A percentile compares a stretch with the other conserved stretches of the same genome.
Conservation (phyloP, 2,888 invertebrate species). For the Amphipoea oculea region DNA sequence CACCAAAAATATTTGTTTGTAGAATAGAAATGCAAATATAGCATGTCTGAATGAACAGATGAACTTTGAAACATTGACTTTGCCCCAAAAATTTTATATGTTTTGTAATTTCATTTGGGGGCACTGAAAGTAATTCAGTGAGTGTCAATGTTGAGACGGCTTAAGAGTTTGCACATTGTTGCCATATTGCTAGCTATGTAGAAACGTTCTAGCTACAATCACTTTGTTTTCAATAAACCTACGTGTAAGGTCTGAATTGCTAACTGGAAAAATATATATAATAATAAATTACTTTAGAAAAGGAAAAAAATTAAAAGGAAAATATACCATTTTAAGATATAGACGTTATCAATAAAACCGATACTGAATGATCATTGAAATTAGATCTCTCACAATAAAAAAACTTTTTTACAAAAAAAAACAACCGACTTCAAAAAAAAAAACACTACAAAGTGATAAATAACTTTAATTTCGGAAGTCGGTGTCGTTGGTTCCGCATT, state of each 20-base stretch:
- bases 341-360: background rate
- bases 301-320: background rate
- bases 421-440: too few relatives aligned
- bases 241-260: too few relatives aligned
- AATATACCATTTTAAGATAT: background rate
- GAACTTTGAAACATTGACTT: slow-evolving; percentile 32
- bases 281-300: background rate
- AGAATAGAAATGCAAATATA: slow-evolving; percentile 28
- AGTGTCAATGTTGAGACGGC: background rate
- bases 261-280: too few relatives aligned
- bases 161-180: background rate
- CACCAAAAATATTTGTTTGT: slow-evolving; percentile 18
- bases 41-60: slow-evolving; percentile 29
- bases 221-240: background rate
- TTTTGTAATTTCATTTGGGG: background rate
- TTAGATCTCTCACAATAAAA: slow-evolving; percentile 17
- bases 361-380: slow-evolving; percentile 33
- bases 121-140: background rate
- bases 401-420: too few relatives aligned
- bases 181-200: background rate
- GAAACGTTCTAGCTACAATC: background rate
- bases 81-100: slow-evolving; percentile 21
- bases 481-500: too few relatives aligned
- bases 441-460: too few relatives aligned
- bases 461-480: too few relatives aligned